These are phyloP conservation scores for Harmothoe impar DNA, from an alignment of 2,888 invertebrate species.

Conservation along the genomic window DNA sequence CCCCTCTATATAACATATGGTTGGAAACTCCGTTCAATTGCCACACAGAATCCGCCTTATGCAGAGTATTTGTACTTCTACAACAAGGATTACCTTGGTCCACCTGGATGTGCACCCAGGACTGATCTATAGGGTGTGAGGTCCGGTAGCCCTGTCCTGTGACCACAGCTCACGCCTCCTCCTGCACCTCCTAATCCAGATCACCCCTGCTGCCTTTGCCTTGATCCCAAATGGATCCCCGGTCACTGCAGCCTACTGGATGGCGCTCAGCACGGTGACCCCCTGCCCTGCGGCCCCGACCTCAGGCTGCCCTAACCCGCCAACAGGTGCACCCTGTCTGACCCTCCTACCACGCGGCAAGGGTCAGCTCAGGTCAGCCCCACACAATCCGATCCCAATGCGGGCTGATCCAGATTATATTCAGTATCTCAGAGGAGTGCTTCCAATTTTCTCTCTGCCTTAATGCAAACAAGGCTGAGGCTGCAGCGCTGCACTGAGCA, in stretches of 20 bases:
- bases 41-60: too few species aligned
- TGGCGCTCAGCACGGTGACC: not conserved
- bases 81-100: too few species aligned
- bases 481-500: not conserved
- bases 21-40: too few species aligned
- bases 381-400: too few species aligned
- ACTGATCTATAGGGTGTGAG: not conserved
- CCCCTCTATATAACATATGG: too few species aligned
- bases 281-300: not conserved
- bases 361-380: not conserved
- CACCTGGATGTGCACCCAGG: too few species aligned
- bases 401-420: not conserved
- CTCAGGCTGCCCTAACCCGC: not conserved
- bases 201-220: not conserved
- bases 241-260: not conserved
- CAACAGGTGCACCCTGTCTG: not conserved
- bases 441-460: not conserved
- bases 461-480: not conserved
- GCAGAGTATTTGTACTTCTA: too few species aligned
- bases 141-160: not conserved
- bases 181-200: conserved; percentile 6
- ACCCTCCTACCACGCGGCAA: not conserved
- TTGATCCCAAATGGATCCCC: not conserved
- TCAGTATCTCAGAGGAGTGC: not conserved
- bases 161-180: not conserved